Conservation (phyloP, 2,888 invertebrate genomes). For the Pterostichus madidus region DNA sequence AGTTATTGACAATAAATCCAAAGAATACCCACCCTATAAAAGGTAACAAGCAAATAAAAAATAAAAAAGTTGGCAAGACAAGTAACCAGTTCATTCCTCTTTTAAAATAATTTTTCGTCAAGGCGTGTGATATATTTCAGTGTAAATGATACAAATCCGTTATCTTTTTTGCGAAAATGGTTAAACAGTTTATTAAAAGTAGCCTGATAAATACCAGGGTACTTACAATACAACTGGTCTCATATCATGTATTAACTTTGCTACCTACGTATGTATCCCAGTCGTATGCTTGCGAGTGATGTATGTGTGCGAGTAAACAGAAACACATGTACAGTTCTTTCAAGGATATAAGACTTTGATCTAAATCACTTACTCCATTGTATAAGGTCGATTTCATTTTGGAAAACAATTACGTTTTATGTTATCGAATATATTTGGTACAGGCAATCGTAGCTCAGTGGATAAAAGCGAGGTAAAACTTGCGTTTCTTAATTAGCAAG, state of each 20-base stretch:
- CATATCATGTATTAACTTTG: slow-evolving; percentile 38
- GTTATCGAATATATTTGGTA: too few relatives aligned
- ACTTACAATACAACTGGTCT: slow-evolving; percentile 47
- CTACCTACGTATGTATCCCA: slow-evolving; percentile 55
- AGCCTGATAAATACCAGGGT: slow-evolving; percentile 48
- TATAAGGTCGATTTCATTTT: too few relatives aligned
- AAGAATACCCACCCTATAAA: slow-evolving; percentile 16
- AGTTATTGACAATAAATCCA: slow-evolving; percentile 32
- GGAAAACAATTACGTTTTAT: too few relatives aligned
- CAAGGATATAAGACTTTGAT: slow-evolving; percentile 10
- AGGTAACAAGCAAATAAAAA: slow-evolving; percentile 7
- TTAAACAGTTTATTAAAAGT: slow-evolving; percentile 49
- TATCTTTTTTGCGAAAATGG: slow-evolving; percentile 45
- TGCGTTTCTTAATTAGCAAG: too few relatives aligned
- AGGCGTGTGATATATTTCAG: slow-evolving; percentile 56
- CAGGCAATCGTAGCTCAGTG: too few relatives aligned
- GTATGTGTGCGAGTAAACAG: slow-evolving; percentile 39
- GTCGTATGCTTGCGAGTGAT: slow-evolving; percentile 40
- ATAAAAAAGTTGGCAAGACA: slow-evolving; percentile 4
- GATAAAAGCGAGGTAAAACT: too few relatives aligned
- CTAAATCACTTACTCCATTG: background rate
- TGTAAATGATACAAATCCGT: slow-evolving; percentile 53
- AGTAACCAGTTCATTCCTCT: background rate
- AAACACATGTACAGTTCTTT: slow-evolving; percentile 45
- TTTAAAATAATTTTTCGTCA: slow-evolving; percentile 18